Conservation (phyloP, 2,113 vertebrate species). For the Cottus gobio region DNA sequence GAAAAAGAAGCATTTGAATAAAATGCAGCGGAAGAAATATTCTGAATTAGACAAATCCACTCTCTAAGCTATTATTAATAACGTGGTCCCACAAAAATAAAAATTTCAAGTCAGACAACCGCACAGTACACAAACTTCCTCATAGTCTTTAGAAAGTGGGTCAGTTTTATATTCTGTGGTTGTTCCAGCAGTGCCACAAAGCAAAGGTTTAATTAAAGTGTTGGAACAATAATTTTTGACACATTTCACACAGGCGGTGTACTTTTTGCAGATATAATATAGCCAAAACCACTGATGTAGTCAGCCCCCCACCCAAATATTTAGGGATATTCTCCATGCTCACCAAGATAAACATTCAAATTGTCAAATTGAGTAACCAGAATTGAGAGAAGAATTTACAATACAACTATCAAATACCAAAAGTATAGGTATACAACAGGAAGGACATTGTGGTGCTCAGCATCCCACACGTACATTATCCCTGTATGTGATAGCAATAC, state of each 20-base stretch:
- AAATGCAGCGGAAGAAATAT: not conserved
- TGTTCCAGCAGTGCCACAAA: not conserved
- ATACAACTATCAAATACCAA: not conserved
- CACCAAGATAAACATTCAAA: not conserved
- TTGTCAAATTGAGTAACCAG: not conserved
- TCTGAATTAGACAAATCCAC: not conserved
- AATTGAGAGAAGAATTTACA: not conserved
- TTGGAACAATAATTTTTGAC: not conserved
- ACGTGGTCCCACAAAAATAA: not conserved
- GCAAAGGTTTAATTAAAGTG: not conserved
- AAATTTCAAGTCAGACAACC: not conserved
- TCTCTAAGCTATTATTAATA: not conserved
- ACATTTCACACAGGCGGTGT: not conserved
- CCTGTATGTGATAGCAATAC: not conserved
- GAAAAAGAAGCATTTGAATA: not conserved
- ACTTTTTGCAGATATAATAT: no score
- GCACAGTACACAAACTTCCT: not conserved
- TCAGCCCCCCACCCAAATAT: not conserved
- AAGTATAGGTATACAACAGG: no score
- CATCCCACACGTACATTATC: not conserved
- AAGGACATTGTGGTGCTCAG: not conserved
- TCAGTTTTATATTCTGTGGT: not conserved
- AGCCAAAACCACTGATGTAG: no score
- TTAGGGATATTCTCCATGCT: not conserved
- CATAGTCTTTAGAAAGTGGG: not conserved